Evolutionary conservation across 2,797 vertebrate genomes (phyloP).

Genomic region (Oreonectes daqikongensis): DNA sequence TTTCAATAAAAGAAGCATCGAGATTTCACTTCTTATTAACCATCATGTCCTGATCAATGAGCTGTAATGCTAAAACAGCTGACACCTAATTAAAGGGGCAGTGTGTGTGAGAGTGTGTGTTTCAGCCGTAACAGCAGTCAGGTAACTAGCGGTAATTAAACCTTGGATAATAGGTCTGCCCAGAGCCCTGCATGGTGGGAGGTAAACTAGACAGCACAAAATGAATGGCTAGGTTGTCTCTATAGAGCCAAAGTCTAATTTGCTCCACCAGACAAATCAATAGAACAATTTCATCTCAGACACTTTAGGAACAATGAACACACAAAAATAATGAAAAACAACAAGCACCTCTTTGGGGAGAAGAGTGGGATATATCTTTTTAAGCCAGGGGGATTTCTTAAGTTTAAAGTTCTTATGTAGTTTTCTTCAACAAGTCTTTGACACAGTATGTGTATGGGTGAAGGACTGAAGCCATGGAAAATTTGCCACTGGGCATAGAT

Average conservation of each 20-base stretch:
- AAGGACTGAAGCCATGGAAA: neutral
- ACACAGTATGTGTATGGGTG: neutral
- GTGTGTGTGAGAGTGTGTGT: slow-evolving; percentile 49
- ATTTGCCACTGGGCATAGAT: neutral
- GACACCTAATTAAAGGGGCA: slow-evolving; percentile 77
- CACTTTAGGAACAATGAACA: slow-evolving; percentile 74
- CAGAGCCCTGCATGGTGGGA: slow-evolving; percentile 59
- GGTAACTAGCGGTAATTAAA: slow-evolving; percentile 78
- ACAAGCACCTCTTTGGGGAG: slow-evolving; percentile 64
- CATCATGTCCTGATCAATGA: slow-evolving; percentile 80
- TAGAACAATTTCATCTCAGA: slow-evolving; percentile 75
- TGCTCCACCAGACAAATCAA: slow-evolving; percentile 75
- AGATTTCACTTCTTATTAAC: slow-evolving; percentile 75
- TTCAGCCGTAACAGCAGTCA: slow-evolving; percentile 65
- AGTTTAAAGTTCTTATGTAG: neutral
- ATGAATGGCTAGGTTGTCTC: slow-evolving; percentile 65
- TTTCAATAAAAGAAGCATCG: slow-evolving; percentile 65
- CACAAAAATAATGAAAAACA: slow-evolving; percentile 70
- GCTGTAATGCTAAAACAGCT: slow-evolving; percentile 75
- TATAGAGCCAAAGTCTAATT: slow-evolving; percentile 72
- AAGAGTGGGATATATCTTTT: slow-evolving; percentile 59
- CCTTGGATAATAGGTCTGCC: slow-evolving; percentile 72
- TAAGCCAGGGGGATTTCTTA: slow-evolving; percentile 59
- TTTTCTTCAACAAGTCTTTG: neutral
- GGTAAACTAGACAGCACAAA: slow-evolving; percentile 58